Evolutionary conservation across 1,140 invertebrate genomes (phyloP).

Genomic region (Radopholus similis): DNA sequence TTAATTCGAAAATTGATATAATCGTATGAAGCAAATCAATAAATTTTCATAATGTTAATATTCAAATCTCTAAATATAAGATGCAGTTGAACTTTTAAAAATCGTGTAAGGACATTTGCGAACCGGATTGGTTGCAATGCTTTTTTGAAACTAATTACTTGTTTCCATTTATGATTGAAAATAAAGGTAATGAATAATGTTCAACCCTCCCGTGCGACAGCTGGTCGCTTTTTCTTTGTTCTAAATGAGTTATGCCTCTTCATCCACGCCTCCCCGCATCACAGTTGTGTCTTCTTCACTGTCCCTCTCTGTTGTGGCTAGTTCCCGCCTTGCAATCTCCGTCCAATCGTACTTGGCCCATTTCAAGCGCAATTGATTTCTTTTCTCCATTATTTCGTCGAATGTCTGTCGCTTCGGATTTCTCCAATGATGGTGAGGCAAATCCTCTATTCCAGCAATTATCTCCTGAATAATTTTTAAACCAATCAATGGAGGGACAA

Average conservation of each 20-base stretch:
- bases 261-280: neutral
- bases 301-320: too few species aligned
- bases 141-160: too few species aligned
- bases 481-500: neutral
- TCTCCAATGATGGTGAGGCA: conserved; percentile 78
- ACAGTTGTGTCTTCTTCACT: too few species aligned
- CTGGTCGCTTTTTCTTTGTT: too few species aligned
- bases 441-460: conserved; percentile 84
- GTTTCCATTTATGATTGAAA: too few species aligned
- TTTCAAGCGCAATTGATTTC: conserved; percentile 67
- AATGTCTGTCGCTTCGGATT: conserved; percentile 73
- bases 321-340: conserved; percentile 30
- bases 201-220: too few species aligned
- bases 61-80: too few species aligned
- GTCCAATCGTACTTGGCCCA: conserved; percentile 70
- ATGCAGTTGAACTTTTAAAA: too few species aligned
- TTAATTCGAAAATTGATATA: too few species aligned
- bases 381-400: conserved; percentile 70
- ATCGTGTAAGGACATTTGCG: too few species aligned
- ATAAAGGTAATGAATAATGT: too few species aligned
- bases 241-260: neutral
- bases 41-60: neutral
- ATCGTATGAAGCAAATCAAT: neutral
- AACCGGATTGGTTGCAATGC: too few species aligned
- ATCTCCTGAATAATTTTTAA: conserved; percentile 71